A percentile compares a stretch with the other conserved stretches of the same genome.
These are phyloP conservation scores for Anguilla rostrata DNA, from an alignment of 2,113 vertebrate genomes.

Conservation along the genomic window DNA sequence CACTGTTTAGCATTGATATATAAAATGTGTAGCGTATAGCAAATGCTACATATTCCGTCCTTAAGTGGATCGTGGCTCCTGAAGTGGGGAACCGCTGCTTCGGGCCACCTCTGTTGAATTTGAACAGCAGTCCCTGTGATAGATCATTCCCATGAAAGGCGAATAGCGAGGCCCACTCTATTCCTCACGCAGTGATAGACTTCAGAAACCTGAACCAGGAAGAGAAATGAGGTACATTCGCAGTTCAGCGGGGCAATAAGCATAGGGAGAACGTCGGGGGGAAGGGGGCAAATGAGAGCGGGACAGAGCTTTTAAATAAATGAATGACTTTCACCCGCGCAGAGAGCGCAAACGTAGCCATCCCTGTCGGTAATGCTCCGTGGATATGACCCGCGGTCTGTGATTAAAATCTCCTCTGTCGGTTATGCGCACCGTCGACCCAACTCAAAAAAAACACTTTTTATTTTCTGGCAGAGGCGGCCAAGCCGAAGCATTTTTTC, in stretches of 20 bases:
- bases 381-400: slow-evolving; percentile 40
- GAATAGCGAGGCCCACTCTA: background rate
- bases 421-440: slow-evolving; percentile 42
- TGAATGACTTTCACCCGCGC: slow-evolving; percentile 27
- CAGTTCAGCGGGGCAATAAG: background rate
- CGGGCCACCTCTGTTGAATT: background rate
- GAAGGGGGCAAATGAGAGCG: slow-evolving; percentile 21
- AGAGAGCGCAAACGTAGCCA: slow-evolving; percentile 11
- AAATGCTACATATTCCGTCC: background rate
- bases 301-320: slow-evolving; percentile 44
- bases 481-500: slow-evolving; percentile 40
- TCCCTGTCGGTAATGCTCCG: slow-evolving; percentile 36
- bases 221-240: background rate
- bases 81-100: background rate
- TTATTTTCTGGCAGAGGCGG: slow-evolving; percentile 37
- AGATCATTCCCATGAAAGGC: background rate
- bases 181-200: background rate
- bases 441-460: slow-evolving; percentile 33
- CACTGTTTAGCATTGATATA: too few species aligned
- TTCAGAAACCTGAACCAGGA: background rate
- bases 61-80: background rate
- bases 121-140: background rate
- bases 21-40: background rate
- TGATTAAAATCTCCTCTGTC: slow-evolving; percentile 59
- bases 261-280: background rate